These are phyloP conservation scores for Bubo scandiacus DNA, from an alignment of 2,113 vertebrate genomes.

Conservation along the genomic window DNA sequence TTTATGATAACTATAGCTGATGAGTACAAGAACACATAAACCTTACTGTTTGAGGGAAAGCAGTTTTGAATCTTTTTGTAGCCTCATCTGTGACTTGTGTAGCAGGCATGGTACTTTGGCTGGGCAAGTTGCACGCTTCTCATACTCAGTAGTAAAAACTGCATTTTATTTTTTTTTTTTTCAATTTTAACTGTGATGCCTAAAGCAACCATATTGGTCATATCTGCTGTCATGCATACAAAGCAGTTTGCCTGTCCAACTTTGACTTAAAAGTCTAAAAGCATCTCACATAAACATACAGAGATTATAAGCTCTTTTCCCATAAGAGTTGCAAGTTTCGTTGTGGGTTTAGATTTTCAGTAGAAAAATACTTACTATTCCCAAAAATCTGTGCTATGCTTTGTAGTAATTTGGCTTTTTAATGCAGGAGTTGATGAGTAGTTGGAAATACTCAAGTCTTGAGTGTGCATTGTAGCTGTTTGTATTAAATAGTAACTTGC, in stretches of 20 bases:
- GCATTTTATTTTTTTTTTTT: not conserved
- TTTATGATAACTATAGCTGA: not conserved
- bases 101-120: not conserved
- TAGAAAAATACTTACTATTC: not conserved
- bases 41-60: not conserved
- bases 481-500: not conserved
- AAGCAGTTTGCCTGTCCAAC: not conserved
- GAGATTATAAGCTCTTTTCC: not conserved
- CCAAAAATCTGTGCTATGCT: not conserved
- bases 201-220: not conserved
- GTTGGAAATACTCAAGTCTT: not conserved
- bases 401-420: not conserved
- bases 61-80: not conserved
- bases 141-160: not conserved
- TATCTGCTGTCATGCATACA: not conserved
- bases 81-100: not conserved
- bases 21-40: not conserved
- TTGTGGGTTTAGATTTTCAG: not conserved
- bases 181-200: not conserved
- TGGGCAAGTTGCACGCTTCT: rapidly evolving
- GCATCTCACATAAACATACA: not conserved
- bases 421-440: not conserved
- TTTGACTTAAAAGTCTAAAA: not conserved
- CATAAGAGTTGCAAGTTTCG: not conserved
- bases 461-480: not conserved